A percentile compares a stretch with the other conserved stretches of the same genome.
Evolutionary conservation across 2,797 vertebrate genomes (phyloP).

Genomic region (Pseudopleuronectes americanus): DNA sequence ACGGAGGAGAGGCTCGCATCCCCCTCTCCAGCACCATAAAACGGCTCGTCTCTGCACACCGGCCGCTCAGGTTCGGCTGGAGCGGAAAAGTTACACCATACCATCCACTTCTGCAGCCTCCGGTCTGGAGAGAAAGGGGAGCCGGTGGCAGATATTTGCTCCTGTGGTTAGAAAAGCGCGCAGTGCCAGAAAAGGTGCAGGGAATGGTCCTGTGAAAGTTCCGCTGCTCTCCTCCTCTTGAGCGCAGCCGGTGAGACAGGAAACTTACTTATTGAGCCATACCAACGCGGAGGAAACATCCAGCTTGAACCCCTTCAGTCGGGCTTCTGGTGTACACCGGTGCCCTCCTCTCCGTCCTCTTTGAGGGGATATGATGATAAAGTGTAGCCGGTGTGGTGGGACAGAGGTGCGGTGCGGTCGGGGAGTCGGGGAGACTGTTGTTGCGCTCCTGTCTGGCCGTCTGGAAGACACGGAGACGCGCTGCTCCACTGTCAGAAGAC

Average conservation of each 20-base stretch:
- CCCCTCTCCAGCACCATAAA: slow-evolving; percentile 62
- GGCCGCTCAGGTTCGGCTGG: slow-evolving; percentile 57
- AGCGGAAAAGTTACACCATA: slow-evolving; percentile 72
- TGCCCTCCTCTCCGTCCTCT: slow-evolving; percentile 37
- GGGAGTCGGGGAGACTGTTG: slow-evolving; percentile 63
- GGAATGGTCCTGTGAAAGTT: slow-evolving; percentile 64
- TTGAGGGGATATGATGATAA: slow-evolving; percentile 6
- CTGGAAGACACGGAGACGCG: slow-evolving; percentile 35
- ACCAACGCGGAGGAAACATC: slow-evolving; percentile 33
- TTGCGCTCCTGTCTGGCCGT: slow-evolving; percentile 52
- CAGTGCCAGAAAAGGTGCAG: slow-evolving; percentile 35
- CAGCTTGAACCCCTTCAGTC: slow-evolving; percentile 11
- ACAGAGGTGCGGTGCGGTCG: slow-evolving; percentile 68
- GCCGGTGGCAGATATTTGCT: slow-evolving; percentile 37
- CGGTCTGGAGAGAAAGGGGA: slow-evolving; percentile 11
- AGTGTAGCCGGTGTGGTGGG: slow-evolving; percentile 50
- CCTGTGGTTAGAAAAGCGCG: slow-evolving; percentile 18
- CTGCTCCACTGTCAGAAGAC: slow-evolving; percentile 43
- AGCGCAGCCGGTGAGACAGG: slow-evolving; percentile 27
- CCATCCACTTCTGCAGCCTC: slow-evolving; percentile 54
- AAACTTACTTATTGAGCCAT: slow-evolving; percentile 68
- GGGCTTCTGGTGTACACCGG: neutral
- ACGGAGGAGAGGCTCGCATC: slow-evolving; percentile 71
- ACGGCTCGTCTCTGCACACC: slow-evolving; percentile 56
- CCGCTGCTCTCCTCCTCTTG: slow-evolving; percentile 43